Base-by-base conservation (phyloP, 2,113 vertebrate genomes). In the Hippocampus mohnikei region DNA sequence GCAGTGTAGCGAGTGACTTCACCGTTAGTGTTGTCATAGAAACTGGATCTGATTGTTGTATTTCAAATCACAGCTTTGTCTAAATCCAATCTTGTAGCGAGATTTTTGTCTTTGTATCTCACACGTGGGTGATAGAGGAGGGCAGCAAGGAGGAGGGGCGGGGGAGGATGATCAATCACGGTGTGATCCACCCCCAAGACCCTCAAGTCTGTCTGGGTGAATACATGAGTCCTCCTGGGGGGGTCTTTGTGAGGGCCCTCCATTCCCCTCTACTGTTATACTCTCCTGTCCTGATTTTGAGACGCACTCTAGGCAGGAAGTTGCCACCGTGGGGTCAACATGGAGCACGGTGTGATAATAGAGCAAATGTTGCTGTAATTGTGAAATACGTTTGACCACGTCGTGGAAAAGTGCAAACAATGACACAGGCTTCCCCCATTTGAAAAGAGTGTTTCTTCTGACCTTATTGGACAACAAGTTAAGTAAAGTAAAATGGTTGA, bases 41-140 rank as follows among this genome's bases (percentile, higher is more conserved):
- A 66, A 16, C 13, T 3, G 63, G 8, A 29, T 48, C 21, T 48
- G 44, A 44, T 65, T 0, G 23, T 66, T 66, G 27, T 48, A 29
- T 66, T 66, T 7, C 46, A 41, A 42, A 44, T 44, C n/a, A 40
- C n/a, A 44, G 25, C 27, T 16, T 27, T 63, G 59, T 3, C 37
- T 29, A 29, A 61, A 56, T 69, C 40, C 3, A 10, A 29, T 56
- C 40, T 71, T 67, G 70, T 48, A 65, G 71, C 48, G 53, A 29
- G n/a, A 55, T 46, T 42, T 69, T 42, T 69, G 15, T 67, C 70
- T 72, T 76, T 77, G 84, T 82, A 80, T 90, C 72, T 92, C 88
- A 88, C 91, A 92, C 91, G 80, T 79, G 85, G 79, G 88, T 91
- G 91, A 88, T 66, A 91, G 88, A 83, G 85, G 84, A 83, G 83